Conservation (phyloP, 2,113 vertebrate species). For the Clupea harengus region DNA sequence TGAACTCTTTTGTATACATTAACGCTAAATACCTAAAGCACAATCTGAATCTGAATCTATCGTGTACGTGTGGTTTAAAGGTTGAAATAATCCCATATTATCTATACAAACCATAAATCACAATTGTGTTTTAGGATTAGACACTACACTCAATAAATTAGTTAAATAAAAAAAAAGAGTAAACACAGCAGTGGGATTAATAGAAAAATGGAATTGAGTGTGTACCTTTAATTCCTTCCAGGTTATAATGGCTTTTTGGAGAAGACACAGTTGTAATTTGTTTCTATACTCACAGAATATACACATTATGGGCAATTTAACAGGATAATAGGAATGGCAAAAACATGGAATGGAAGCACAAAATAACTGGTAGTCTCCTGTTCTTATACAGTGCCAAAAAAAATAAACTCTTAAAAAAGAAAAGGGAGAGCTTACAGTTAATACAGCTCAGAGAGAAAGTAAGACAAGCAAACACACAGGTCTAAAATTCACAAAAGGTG, state of each 20-base stretch:
- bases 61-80: background rate
- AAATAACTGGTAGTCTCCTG: background rate
- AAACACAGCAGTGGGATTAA: background rate
- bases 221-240: background rate
- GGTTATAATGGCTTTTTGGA: constrained; percentile 7
- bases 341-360: background rate
- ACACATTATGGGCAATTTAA: background rate
- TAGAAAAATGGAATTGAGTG: background rate
- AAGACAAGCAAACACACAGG: background rate
- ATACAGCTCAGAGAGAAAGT: constrained; percentile 31
- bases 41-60: no score
- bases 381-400: background rate
- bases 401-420: constrained; percentile 16
- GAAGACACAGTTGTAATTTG: background rate
- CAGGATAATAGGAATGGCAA: background rate
- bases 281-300: background rate
- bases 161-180: background rate
- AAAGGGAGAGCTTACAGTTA: constrained; percentile 19
- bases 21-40: background rate
- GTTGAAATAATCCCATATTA: background rate
- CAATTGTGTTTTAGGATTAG: background rate
- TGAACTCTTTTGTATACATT: background rate
- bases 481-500: constrained; percentile 20
- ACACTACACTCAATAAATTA: background rate
- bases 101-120: background rate